Evolutionary conservation across 1,140 invertebrate genomes (phyloP), one percentile per base, ranked within the genome.

Genomic region (Drosophila lini): DNA sequence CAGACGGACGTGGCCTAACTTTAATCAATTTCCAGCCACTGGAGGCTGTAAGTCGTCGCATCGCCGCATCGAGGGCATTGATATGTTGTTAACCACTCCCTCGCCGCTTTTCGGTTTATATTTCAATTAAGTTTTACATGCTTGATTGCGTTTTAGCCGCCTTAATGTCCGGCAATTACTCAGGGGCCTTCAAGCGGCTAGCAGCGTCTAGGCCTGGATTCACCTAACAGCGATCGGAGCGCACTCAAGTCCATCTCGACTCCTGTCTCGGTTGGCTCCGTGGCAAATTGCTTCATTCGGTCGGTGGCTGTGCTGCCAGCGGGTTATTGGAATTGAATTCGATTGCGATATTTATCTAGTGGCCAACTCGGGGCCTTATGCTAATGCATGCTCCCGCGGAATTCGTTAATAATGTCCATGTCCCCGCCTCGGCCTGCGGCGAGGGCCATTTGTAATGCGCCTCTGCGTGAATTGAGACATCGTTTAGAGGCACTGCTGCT

Each of bases 81-180:
- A 89, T 83, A 88, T 80, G 83, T 89, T 83, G 83, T 83, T 83
- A 89, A 78, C 83, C 84, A 89, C 84, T 56, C n/a, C 64, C 60
- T 74, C 74, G 58, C 11, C 60, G 41, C 63, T 70, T 83, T 75
- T 89, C 71, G 83, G 83, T 88, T 88, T 88, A 88, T 89, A 88
- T 88, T 88, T 88, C 84, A 88, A 88, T 88, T 88, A 88, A 89
- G 84, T 84, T 80, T 89, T 84, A 88, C 83, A 88, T 78, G 83
- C 83, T 88, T 89, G 84, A 88, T 88, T 88, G 83, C 83, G 78
- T 88, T 83, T 89, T 74, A 78, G 80, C 62, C 56, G 80, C 74
- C 84, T 77, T 89, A 88, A 88, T 89, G 80, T 62, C 78, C 77
- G 74, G 73, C 73, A 81, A 88, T 88, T 88, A 89, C 80, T 88